Evolutionary conservation across 2,888 invertebrate genomes (phyloP).

Genomic region (Tachina lurida): DNA sequence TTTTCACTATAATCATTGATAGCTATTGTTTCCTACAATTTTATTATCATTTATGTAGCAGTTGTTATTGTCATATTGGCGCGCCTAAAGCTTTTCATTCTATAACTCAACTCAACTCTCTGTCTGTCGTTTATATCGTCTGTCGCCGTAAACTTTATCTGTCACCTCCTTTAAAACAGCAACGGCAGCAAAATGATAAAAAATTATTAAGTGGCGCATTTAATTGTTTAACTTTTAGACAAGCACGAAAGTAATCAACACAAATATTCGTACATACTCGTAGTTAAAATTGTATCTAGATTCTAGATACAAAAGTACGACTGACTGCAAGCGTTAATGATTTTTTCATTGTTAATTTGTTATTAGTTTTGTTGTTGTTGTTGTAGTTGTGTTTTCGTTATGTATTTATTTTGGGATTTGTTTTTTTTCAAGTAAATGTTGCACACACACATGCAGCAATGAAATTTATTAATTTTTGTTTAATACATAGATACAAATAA

Average conservation of each 20-base stretch:
- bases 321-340: conserved; percentile 39
- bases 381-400: background rate
- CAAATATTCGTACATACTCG: conserved; percentile 9
- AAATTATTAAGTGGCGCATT: conserved; percentile 32
- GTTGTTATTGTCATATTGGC: conserved; percentile 58
- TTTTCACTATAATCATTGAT: conserved; percentile 50
- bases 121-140: conserved; percentile 1
- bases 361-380: conserved; percentile 10
- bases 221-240: conserved; percentile 11
- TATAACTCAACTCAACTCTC: conserved; percentile 8
- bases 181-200: conserved; percentile 21
- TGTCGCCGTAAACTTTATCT: conserved; percentile 20
- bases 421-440: conserved; percentile 28
- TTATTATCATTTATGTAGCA: conserved; percentile 15
- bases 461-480: conserved; percentile 21
- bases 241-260: conserved; percentile 11
- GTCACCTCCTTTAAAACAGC: conserved; percentile 17
- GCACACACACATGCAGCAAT: background rate
- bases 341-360: conserved; percentile 53
- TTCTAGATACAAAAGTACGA: conserved; percentile 17
- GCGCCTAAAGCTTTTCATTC: conserved; percentile 47
- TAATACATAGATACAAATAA: background rate
- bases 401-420: background rate
- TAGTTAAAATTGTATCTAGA: conserved; percentile 35
- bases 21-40: conserved; percentile 30